Percentiles rank a stretch among this genome's conserved stretches.
Evolutionary conservation across 2,113 vertebrate genomes (phyloP).

Genomic region (Alethe diademata): DNA sequence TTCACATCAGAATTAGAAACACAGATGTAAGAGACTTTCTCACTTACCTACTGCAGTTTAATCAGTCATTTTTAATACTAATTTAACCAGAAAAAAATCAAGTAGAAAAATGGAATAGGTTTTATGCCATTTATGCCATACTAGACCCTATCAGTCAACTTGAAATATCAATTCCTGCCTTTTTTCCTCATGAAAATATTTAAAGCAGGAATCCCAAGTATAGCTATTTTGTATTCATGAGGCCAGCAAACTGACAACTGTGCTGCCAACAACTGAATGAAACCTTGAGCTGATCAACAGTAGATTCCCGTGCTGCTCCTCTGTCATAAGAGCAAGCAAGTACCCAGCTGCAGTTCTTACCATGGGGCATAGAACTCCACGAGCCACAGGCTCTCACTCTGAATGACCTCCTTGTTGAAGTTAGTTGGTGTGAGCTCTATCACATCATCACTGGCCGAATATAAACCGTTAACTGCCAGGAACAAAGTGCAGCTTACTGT

Average conservation of each 20-base stretch:
- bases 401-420: conserved; percentile 93
- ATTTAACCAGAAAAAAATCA: not conserved
- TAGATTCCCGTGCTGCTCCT: not conserved
- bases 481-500: conserved; percentile 82
- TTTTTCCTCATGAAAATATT: not conserved
- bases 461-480: conserved; percentile 80
- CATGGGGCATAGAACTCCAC: conserved; percentile 96
- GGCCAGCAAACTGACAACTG: not conserved
- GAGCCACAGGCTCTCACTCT: conserved; percentile 92
- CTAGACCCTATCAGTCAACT: not conserved
- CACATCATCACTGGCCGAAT: conserved; percentile 90
- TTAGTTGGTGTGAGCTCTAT: conserved; percentile 88
- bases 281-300: not conserved
- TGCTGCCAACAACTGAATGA: not conserved
- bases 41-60: not conserved
- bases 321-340: not conserved
- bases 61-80: not conserved
- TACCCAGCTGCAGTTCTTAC: conserved; percentile 74
- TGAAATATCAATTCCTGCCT: not conserved
- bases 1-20: not conserved
- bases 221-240: not conserved
- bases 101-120: not conserved
- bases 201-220: not conserved
- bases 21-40: not conserved
- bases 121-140: not conserved